Base-by-base conservation (phyloP, 2,113 vertebrate species). In the Caranx ignobilis region DNA sequence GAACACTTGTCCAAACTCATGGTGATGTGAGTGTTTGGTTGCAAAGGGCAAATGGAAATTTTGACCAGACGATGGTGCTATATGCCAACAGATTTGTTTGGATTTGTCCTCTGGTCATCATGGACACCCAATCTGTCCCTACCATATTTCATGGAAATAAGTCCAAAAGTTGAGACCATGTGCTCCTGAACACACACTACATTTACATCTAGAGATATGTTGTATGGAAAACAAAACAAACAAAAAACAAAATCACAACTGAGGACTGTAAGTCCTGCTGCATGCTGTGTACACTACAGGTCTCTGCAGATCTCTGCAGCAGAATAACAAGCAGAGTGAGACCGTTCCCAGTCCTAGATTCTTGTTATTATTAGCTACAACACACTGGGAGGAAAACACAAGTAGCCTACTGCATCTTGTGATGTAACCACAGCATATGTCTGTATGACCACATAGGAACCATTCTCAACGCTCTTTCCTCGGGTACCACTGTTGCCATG, bases 401-500 rank as follows among this genome's bases (percentile, higher is more conserved):
- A 26, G 48, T 10, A 26, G 26, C 26, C 26, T 18, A 13, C 34
- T 54, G 47, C 26, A 54, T 31, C 21, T 35, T 74, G 37, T 19
- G 31, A 61, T 68, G 67, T 31, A 32, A 47, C 45, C 34, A 50
- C 41, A 47, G 26, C n/a, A 3, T 43, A 59, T 41, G 39, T 41
- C 26, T 66, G 16, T 37, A 61, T 26, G 35, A 37, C 19, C 8
- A 55, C 37, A 63, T 37, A 11, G 39, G 35, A 35, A 35, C 11
- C 0, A 26, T 56, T 18, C 15, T 6, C 39, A 1, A 15, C 74
- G 34, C 39, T 34, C 19, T 8, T 34, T 60, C 47, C 26, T 41
- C 12, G 18, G 66, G 55, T 47, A 26, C 9, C 55, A 2, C 37
- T 79, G 74, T 84, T 87, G 56, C 68, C 59, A 79, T 66, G 68